phyloP scores from a whole-genome alignment of 2,888 invertebrate species.

The Conomelus anceps region DNA sequence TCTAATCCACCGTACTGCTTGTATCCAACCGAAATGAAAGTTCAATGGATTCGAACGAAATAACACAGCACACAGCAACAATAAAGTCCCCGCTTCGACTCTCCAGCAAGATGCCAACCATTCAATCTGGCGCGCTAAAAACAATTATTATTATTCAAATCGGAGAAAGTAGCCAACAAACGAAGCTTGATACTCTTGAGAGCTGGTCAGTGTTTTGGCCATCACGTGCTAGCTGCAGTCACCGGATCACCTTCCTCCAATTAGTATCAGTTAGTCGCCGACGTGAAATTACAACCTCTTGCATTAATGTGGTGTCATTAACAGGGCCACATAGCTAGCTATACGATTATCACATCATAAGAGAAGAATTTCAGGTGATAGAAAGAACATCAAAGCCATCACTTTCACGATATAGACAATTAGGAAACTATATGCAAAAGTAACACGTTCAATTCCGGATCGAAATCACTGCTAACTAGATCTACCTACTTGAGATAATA shows the following conservation, averaged over 20 bases:
- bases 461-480: not conserved
- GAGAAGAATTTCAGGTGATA: not conserved
- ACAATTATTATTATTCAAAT: not conserved
- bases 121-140: not conserved
- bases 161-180: not conserved
- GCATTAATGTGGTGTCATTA: not conserved
- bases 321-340: not conserved
- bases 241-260: not conserved
- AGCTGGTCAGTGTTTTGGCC: not conserved
- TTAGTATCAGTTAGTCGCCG: not conserved
- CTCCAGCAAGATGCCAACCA: too few relatives aligned
- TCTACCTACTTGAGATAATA: not conserved
- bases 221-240: not conserved
- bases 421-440: not conserved
- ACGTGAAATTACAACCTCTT: not conserved
- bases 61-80: too few relatives aligned
- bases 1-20: not conserved
- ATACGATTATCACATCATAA: not conserved
- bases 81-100: not conserved
- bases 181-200: not conserved
- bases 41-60: not conserved
- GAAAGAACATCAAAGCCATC: not conserved
- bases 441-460: not conserved
- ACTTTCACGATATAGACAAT: not conserved
- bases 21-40: not conserved